These are phyloP conservation scores for Ectropis crepuscularia DNA, from an alignment of 2,888 invertebrate species.

Conservation along the genomic window DNA sequence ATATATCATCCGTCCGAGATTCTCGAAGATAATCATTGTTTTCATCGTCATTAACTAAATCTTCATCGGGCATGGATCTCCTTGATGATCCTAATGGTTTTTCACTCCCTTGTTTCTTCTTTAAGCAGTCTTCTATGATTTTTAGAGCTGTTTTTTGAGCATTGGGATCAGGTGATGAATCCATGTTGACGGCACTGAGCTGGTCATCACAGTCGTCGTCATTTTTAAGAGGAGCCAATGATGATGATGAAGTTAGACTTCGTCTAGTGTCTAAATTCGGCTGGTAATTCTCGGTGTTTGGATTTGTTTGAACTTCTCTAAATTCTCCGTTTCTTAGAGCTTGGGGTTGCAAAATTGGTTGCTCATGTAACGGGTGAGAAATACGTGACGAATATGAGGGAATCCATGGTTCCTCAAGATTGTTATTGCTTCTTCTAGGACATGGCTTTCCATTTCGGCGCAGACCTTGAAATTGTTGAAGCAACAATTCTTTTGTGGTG, in stretches of 20 bases:
- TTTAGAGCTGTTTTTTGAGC: slow-evolving; percentile 13
- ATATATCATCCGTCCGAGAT: not conserved
- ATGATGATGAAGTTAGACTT: not conserved
- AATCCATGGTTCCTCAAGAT: slow-evolving; percentile 27
- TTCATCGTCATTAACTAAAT: not conserved
- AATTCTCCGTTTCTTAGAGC: slow-evolving; percentile 31
- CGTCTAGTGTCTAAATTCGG: not conserved
- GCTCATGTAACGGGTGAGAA: slow-evolving; percentile 28
- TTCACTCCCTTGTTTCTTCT: slow-evolving; percentile 13
- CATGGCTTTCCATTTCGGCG: slow-evolving; percentile 43
- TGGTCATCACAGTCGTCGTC: slow-evolving; percentile 23
- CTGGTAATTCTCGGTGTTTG: slow-evolving; percentile 2
- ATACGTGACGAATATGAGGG: slow-evolving; percentile 28
- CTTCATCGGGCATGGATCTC: slow-evolving; percentile 16
- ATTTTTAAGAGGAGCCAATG: not conserved
- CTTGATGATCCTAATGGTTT: slow-evolving; percentile 4
- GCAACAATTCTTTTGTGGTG: slow-evolving; percentile 5
- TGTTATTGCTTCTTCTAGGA: slow-evolving; percentile 36
- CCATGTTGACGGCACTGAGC: not conserved
- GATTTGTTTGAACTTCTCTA: not conserved
- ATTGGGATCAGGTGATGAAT: not conserved
- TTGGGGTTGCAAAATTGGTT: slow-evolving; percentile 31
- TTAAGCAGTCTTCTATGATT: slow-evolving; percentile 22
- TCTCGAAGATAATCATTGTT: not conserved
- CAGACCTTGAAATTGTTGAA: slow-evolving; percentile 14